Conservation (phyloP, 1,140 invertebrate species). For the Heliconius melpomene region DNA sequence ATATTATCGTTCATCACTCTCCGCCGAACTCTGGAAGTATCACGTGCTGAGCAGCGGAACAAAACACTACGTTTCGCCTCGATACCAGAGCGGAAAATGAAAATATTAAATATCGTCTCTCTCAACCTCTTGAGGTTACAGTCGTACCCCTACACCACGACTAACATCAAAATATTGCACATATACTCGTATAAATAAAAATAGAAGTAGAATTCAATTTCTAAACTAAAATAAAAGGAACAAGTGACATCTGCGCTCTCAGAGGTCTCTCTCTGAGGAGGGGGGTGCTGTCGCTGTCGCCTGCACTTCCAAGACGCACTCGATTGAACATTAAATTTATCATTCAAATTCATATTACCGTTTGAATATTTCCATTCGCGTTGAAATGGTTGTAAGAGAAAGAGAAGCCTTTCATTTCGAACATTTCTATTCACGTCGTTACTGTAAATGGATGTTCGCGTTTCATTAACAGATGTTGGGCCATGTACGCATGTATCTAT, state of each 20-base stretch:
- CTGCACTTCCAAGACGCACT: neutral
- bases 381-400: neutral
- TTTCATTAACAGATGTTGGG: neutral
- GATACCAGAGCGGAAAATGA: too few species aligned
- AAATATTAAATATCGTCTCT: too few species aligned
- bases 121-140: too few species aligned
- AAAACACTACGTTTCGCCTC: too few species aligned
- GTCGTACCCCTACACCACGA: too few species aligned
- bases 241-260: neutral
- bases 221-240: neutral
- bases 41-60: too few species aligned
- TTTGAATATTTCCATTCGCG: constrained; percentile 1
- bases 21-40: too few species aligned
- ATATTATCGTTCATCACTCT: too few species aligned
- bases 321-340: constrained; percentile 11
- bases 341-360: constrained; percentile 11
- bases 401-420: neutral
- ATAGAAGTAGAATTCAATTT: neutral
- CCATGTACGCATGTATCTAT: neutral
- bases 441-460: neutral
- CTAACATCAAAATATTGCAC: neutral
- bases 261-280: neutral
- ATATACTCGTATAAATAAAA: neutral
- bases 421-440: neutral
- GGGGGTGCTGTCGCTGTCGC: neutral